Evolutionary conservation across 92 coral and sea anemone species (phyloP).

Genomic region (Bergia puertoricense): DNA sequence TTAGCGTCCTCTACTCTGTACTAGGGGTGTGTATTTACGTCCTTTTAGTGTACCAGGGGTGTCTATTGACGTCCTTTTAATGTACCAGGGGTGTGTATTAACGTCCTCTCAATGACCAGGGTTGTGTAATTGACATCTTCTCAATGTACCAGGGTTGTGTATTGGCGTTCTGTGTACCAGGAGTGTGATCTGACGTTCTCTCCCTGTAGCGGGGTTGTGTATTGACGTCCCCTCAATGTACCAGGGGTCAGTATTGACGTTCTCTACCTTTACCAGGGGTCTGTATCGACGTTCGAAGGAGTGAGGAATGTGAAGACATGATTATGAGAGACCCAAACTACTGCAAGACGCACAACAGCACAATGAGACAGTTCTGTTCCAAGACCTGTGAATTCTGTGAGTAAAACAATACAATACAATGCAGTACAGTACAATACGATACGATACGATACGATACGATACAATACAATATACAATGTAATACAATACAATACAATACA

Average conservation of each 20-base stretch:
- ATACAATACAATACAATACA: too few relatives aligned
- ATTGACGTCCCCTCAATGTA: neutral
- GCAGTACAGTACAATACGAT: too few relatives aligned
- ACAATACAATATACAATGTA: too few relatives aligned
- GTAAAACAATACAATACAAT: neutral
- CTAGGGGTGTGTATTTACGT: neutral
- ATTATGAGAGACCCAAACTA: neutral
- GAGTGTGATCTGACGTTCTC: neutral
- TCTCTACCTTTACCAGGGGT: neutral
- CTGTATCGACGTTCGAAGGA: neutral
- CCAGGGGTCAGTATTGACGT: neutral
- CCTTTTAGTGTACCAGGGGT: neutral
- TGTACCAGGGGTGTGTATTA: neutral
- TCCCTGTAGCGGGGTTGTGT: neutral
- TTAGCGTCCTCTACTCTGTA: neutral
- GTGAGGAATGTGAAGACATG: slow-evolving; percentile 12
- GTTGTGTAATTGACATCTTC: too few relatives aligned
- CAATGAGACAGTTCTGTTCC: neutral
- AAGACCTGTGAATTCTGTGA: slow-evolving; percentile 1
- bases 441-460: too few relatives aligned
- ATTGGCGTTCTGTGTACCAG: neutral
- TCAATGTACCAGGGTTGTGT: neutral
- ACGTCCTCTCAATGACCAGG: neutral
- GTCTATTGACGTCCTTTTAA: neutral
- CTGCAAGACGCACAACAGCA: neutral